Evolutionary conservation across 2,888 invertebrate genomes (phyloP).

Genomic region (Euzetes globulus): DNA sequence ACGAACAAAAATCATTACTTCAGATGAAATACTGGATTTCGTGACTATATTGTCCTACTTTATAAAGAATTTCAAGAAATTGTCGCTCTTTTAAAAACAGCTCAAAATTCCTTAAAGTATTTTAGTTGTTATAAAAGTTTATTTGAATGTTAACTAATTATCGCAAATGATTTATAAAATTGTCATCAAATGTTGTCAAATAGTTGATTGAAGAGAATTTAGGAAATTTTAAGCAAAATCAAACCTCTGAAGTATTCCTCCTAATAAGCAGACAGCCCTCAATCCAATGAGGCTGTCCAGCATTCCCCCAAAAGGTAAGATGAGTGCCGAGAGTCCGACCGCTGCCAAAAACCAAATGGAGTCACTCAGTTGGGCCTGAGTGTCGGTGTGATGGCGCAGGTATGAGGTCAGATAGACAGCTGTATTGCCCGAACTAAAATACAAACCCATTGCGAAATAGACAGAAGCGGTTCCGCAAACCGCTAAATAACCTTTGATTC

Average conservation of each 20-base stretch:
- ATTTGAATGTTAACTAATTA: too few relatives aligned
- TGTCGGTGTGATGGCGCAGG: slow-evolving; percentile 3
- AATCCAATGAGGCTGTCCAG: slow-evolving; percentile 29
- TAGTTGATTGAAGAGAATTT: too few relatives aligned
- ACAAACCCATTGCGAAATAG: slow-evolving; percentile 35
- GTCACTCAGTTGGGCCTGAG: slow-evolving; percentile 18
- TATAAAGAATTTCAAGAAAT: not conserved
- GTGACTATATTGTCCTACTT: slow-evolving; percentile 29
- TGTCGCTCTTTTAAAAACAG: slow-evolving; percentile 7
- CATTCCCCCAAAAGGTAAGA: slow-evolving; percentile 34
- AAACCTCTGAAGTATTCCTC: slow-evolving; percentile 33
- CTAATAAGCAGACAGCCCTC: slow-evolving; percentile 32
- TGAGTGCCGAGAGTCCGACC: slow-evolving; percentile 33
- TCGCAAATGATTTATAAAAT: too few relatives aligned
- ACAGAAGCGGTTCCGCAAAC: slow-evolving; percentile 33
- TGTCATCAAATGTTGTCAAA: too few relatives aligned
- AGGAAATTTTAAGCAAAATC: not conserved
- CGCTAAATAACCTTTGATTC: slow-evolving; percentile 19
- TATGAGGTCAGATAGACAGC: slow-evolving; percentile 34
- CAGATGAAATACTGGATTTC: not conserved
- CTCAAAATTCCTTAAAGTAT: not conserved
- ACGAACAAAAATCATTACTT: not conserved
- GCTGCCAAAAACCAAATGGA: slow-evolving; percentile 35
- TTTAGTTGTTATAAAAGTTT: too few relatives aligned
- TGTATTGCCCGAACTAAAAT: slow-evolving; percentile 34